Evolutionary conservation across 2,888 invertebrate genomes (phyloP).

Genomic region (Terebella lapidaria): DNA sequence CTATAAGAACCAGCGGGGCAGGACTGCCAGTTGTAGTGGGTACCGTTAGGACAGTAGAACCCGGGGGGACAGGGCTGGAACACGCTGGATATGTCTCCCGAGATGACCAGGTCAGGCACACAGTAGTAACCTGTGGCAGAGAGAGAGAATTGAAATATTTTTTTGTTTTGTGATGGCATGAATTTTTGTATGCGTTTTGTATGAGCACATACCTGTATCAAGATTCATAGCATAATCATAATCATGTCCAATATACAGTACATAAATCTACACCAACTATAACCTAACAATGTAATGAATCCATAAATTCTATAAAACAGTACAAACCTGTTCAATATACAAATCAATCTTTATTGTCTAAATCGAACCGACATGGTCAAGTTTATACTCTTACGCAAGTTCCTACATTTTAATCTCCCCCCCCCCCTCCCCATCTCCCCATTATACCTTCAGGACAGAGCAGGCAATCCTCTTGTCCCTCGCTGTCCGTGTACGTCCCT

Average conservation of each 20-base stretch:
- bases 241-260: no score
- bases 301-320: no score
- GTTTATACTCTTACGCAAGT: no score
- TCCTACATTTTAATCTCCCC: no score
- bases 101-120: slow-evolving; percentile 35
- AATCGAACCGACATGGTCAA: no score
- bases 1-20: slow-evolving; percentile 49
- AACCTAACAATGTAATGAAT: no score
- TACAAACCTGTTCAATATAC: no score
- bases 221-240: no score
- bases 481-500: slow-evolving; percentile 37
- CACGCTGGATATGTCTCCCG: slow-evolving; percentile 33
- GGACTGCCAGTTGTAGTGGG: slow-evolving; percentile 44
- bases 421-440: not conserved
- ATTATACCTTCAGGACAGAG: slow-evolving; percentile 43
- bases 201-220: no score
- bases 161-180: not conserved
- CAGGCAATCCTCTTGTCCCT: slow-evolving; percentile 32
- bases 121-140: slow-evolving; percentile 42
- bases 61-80: slow-evolving; percentile 38
- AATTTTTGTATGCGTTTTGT: no score
- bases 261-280: no score
- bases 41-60: slow-evolving; percentile 48
- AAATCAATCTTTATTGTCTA: no score
- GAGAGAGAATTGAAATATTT: slow-evolving; percentile 2